Evolutionary conservation across 1,140 invertebrate genomes (phyloP), one percentile per base, ranked within the genome.

Genomic region (Mamestra configurata): DNA sequence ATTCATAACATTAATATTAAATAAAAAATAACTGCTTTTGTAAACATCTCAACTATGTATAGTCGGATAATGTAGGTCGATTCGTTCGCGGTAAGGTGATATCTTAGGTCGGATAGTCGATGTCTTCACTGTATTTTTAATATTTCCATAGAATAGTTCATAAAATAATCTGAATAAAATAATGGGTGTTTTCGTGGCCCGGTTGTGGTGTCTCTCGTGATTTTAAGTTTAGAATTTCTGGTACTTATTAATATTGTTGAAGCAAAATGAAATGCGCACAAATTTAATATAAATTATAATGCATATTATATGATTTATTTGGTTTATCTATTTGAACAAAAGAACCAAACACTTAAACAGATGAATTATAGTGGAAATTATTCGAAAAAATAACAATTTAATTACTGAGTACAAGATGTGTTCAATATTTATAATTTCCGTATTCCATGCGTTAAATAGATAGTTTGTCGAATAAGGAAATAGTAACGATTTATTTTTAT

Each of bases 91-190:
- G 71, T 89, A 86, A 91, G 86, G 85, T 89, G 90, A 90, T 90
- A 89, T 85, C 78, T 84, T 90, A 90, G 89, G 84, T 82, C 81
- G 83, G 82, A 89, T 93, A 94, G 89, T 93, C 85, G 88, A 92
- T 94, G 91, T 94, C 90, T 93, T 92, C 89, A 90, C 84, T 82
- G 89, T 92, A 92, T 92, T 93, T 92, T 80, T 89, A 93, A 93
- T 91, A 92, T 90, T 89, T 93, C 86, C 77, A 89, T 93, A 92
- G 89, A 88, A 85, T 85, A 85, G 82, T 68, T 82, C 35, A 80
- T 75, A 53, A 70, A 68, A 53, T 77, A 77, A 77, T 77, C 59
- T 77, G 43, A 77, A 37, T 53, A n/a, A 68, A 66, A 40, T 53
- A 66, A 31, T 68, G 40, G 13, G 57, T 64, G 55, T 49, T 46